phyloP scores from a whole-genome alignment of 1,140 invertebrate genomes.

The Ylistrum balloti region DNA sequence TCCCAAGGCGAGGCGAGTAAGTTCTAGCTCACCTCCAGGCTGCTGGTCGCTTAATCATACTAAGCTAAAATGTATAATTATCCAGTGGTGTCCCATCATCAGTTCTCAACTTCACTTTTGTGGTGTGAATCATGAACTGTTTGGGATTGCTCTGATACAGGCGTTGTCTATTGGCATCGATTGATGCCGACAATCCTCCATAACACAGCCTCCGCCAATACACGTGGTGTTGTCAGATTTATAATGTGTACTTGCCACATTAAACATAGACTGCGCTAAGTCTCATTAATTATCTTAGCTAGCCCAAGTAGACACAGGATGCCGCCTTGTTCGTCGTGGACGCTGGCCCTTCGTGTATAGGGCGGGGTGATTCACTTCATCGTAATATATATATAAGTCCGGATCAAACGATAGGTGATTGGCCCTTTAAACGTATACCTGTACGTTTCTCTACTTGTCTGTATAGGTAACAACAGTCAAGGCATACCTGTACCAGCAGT shows the following conservation, averaged over 20 bases:
- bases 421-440: slow-evolving; percentile 16
- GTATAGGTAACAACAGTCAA: not conserved
- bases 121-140: not conserved
- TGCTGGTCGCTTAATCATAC: not conserved
- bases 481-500: not conserved
- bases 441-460: not conserved
- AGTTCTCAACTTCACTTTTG: not conserved
- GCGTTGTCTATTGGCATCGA: not conserved
- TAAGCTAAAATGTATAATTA: not conserved
- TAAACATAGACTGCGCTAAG: not conserved
- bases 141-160: slow-evolving; percentile 14
- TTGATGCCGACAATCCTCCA: not conserved
- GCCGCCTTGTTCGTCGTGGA: not conserved
- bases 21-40: not conserved
- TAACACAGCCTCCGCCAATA: not conserved
- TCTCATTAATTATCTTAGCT: not conserved
- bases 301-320: not conserved
- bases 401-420: slow-evolving; percentile 16
- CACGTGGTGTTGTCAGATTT: not conserved
- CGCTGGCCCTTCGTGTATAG: slow-evolving; percentile 5
- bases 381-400: slow-evolving; percentile 29
- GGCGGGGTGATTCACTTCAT: slow-evolving; percentile 20
- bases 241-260: not conserved
- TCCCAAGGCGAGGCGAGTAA: not conserved
- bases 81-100: not conserved